These are phyloP conservation scores for Zelostemma sp. DNA, from an alignment of 1,140 invertebrate species.

Conservation along the genomic window DNA sequence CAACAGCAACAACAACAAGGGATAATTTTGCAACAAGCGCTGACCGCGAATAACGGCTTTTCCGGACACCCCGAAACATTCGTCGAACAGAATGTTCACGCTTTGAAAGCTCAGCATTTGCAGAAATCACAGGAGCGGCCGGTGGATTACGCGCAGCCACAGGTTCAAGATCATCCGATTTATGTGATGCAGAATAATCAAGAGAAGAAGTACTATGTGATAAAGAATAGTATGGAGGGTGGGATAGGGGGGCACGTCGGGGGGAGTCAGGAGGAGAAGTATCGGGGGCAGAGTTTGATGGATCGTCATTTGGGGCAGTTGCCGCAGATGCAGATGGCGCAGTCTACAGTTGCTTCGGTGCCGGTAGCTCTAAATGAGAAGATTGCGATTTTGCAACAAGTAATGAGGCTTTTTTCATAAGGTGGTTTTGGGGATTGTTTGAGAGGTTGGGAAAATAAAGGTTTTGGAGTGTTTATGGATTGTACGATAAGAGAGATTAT, in stretches of 20 bases:
- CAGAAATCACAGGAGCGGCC: slow-evolving; percentile 62
- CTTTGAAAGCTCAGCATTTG: slow-evolving; percentile 59
- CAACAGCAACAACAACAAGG: slow-evolving; percentile 51
- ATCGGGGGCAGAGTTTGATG: slow-evolving; percentile 55
- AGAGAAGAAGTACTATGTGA: slow-evolving; percentile 65
- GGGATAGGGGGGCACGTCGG: slow-evolving; percentile 31
- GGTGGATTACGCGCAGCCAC: slow-evolving; percentile 63
- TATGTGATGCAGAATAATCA: slow-evolving; percentile 56
- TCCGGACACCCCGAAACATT: slow-evolving; percentile 50
- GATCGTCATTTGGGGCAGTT: slow-evolving; percentile 54
- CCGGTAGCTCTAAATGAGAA: slow-evolving; percentile 51
- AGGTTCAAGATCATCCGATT: slow-evolving; percentile 44
- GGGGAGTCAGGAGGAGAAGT: slow-evolving; percentile 59
- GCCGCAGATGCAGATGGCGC: slow-evolving; percentile 54
- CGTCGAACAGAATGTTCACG: slow-evolving; percentile 55
- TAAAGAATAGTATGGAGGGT: slow-evolving; percentile 64
- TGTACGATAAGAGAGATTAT: no score
- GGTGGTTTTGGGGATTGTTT: no score
- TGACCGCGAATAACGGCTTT: slow-evolving; percentile 58
- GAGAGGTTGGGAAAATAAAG: no score
- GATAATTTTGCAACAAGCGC: slow-evolving; percentile 63
- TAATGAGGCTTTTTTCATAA: no score
- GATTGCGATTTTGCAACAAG: slow-evolving; percentile 59
- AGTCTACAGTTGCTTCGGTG: slow-evolving; percentile 56
- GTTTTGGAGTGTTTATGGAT: no score